Evolutionary conservation across 1,140 invertebrate species (phyloP), one percentile per base, ranked within the genome.

Genomic region (Acyrthosiphon pisum): DNA sequence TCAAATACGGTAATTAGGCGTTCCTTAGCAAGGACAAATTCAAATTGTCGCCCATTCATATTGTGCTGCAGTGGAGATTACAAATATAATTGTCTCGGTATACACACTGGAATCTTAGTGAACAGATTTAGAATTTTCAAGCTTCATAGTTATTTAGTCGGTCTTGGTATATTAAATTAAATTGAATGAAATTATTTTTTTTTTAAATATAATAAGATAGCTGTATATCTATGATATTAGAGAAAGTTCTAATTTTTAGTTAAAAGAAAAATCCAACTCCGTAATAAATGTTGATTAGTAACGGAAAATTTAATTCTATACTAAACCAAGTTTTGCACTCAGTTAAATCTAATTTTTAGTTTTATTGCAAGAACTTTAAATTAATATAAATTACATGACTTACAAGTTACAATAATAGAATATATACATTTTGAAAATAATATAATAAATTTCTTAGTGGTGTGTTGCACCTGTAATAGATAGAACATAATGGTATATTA

Each of bases 1-100:
- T 91, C 90, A 83, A 91, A 91, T 18, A 48, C 46, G 41, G 68
- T 91, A 83, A 91, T 91, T 91, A 81, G 60, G 87, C 87, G 87
- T 44, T 35, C 87, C 48, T 37, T 26, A 14, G n/a, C 87, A 56
- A 89, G 87, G 87, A 89, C 87, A 89, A 89, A 89, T 89, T 89
- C n/a, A 50, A 37, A 56, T 89, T 53, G 20, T 89, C 87, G 23
- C 86, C 86, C 86, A 87, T 87, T 87, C 86, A n/a, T 53, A 53
- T 46, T 46, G 86, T 86, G 44, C 18, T n/a, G n/a, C 14, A 50
- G 23, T 86, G 60, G 37, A 84, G 37, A 87, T 87, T 87, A 86
- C 83, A 76, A 76, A 76, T 76, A 37, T 37, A 83, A 83, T 83
- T 20, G 35, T 83, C 76, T 83, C 35, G 18, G 50, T 22, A 53